Evolutionary conservation across 2,797 vertebrate genomes (phyloP).

Genomic region (Hippopotamyrus pictus): DNA sequence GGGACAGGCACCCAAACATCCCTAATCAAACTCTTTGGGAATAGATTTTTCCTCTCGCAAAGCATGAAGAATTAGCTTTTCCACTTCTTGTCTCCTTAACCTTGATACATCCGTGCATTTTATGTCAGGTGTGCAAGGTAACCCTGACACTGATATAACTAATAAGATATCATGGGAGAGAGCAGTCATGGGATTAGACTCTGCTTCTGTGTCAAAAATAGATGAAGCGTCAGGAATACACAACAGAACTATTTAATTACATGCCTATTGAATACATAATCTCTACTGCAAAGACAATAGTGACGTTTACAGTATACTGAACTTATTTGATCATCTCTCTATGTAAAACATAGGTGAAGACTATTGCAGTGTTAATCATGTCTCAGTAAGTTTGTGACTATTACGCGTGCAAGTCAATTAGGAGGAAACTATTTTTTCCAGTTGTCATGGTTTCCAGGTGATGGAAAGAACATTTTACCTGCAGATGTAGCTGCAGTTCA

Average conservation of each 20-base stretch:
- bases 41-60: background rate
- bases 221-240: background rate
- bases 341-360: background rate
- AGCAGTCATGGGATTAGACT: background rate
- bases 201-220: background rate
- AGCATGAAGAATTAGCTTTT: background rate
- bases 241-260: background rate
- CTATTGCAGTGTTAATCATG: background rate
- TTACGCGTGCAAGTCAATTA: background rate
- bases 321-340: background rate
- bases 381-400: background rate
- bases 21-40: slow-evolving; percentile 8
- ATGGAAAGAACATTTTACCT: background rate
- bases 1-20: background rate
- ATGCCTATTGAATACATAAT: background rate
- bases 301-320: background rate
- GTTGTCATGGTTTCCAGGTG: background rate
- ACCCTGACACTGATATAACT: background rate
- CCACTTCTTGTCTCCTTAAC: background rate
- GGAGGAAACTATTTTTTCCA: slow-evolving; percentile 1
- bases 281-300: background rate
- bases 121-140: background rate
- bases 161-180: slow-evolving; percentile 3
- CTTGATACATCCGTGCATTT: background rate
- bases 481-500: background rate